Conservation (phyloP, 2,888 invertebrate genomes). For the Drosophila flavopinicola region DNA sequence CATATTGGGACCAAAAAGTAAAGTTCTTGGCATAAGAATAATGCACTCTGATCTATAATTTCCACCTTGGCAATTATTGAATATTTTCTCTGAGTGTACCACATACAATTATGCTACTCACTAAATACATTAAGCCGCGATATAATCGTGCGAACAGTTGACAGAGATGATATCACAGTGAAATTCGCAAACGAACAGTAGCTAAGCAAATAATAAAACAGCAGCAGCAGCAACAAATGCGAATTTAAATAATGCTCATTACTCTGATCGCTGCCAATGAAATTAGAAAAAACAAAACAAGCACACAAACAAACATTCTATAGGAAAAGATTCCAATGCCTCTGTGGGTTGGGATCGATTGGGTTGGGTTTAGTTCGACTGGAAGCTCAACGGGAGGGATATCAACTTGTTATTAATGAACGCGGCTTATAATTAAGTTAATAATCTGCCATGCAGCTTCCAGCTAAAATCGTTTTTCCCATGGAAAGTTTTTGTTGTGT, state of each 20-base stretch:
- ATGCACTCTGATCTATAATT: too few relatives aligned
- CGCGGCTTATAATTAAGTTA: constrained; percentile 62
- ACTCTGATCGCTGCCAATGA: constrained; percentile 4
- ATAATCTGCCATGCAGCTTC: constrained; percentile 41
- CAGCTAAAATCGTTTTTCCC: constrained; percentile 33
- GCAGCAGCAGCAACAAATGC: constrained; percentile 10
- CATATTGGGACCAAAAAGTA: too few relatives aligned
- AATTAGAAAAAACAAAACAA: too few relatives aligned
- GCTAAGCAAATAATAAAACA: too few relatives aligned
- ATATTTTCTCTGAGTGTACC: too few relatives aligned
- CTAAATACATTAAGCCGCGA: too few relatives aligned
- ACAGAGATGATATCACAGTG: constrained; percentile 61
- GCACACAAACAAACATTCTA: not conserved
- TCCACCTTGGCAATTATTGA: too few relatives aligned
- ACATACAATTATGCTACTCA: not conserved
- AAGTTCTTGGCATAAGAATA: too few relatives aligned
- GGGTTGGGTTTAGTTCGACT: not conserved
- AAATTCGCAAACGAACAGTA: constrained; percentile 30
- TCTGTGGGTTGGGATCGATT: not conserved
- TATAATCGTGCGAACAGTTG: constrained; percentile 52
- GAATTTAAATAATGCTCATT: constrained; percentile 14
- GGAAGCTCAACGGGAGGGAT: constrained; percentile 15
- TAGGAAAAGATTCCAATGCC: not conserved
- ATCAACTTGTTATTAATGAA: constrained; percentile 58
- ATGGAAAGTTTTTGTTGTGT: constrained; percentile 50